Evolutionary conservation across 2,113 vertebrate species (phyloP), one percentile per base, ranked within the genome.

Genomic region (Perccottus glenii): DNA sequence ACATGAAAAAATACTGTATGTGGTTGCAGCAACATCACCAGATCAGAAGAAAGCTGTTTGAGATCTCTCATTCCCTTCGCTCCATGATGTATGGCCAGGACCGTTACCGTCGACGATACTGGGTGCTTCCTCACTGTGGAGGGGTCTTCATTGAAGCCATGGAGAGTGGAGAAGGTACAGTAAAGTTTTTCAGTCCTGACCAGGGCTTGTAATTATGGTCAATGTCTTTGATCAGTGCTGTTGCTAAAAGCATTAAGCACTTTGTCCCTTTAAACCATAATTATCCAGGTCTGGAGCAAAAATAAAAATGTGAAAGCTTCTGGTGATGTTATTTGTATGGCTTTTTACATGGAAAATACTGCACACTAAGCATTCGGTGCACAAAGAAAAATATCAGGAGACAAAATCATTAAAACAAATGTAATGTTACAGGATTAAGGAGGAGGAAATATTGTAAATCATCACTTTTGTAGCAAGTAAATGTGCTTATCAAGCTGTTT

Each of bases 1-100:
- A 64, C 48, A 38, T 55, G 7, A 8, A 10, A 19, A 55, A 10
- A 63, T 3, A n/a, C 4, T 15, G 11, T 49, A 2, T 84, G 49
- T 74, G 69, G 53, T 71, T 78, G 89, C 91, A 99, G 98, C 98
- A 99, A 94, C 96, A 99, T 78, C 96, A 95, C 88, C 97, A 98
- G 86, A 96, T 95, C 85, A 94, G 97, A 63, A 94, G 90, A 85
- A 99, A 99, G 88, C 88, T 99, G 43, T 98, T 98, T 80, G 98
- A 99, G 78, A 95, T 96, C 3, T 98, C 96, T 0, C 96, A 99
- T 64, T 96, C 95, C 47, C 87, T 99, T 47, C 96, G 98, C 64
- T 97, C 96, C 0, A 95, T 98, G 96, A 96, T 96, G 93, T 98
- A 98, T 6, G 98, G 98, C 11, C 97, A 98, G 74, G 97, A 99